Evolutionary conservation across 2,113 vertebrate genomes (phyloP).

Genomic region (Plestiodon gilberti): DNA sequence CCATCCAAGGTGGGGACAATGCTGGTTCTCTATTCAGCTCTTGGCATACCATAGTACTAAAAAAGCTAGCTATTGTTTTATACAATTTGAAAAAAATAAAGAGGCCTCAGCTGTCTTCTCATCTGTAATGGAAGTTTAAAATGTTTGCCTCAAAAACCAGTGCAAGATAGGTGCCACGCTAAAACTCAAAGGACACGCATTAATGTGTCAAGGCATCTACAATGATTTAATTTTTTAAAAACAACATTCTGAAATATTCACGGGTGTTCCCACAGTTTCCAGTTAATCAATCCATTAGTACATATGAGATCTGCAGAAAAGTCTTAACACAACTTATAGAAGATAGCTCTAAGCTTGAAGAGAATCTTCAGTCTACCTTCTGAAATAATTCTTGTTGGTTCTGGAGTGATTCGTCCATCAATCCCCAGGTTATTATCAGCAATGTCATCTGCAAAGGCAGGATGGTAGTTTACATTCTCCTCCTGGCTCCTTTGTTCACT

Average conservation of each 20-base stretch:
- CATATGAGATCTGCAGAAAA: conserved; percentile 49
- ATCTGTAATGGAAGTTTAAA: neutral
- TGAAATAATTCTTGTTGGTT: conserved; percentile 85
- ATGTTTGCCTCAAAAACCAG: neutral
- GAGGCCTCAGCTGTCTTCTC: neutral
- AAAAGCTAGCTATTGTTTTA: neutral
- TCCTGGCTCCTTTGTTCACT: conserved; percentile 65
- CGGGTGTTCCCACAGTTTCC: neutral
- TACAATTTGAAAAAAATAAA: neutral
- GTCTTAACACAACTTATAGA: conserved; percentile 22
- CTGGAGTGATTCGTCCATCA: conserved; percentile 84
- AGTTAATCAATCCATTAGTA: conserved; percentile 13
- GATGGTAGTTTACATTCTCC: conserved; percentile 73
- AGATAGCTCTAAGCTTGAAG: neutral
- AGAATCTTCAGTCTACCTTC: conserved; percentile 75
- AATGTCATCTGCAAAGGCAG: conserved; percentile 75
- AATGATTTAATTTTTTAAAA: neutral
- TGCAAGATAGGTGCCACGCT: neutral
- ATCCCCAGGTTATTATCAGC: conserved; percentile 69
- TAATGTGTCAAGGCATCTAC: neutral
- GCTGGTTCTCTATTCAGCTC: neutral
- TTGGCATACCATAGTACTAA: neutral
- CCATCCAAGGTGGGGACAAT: neutral
- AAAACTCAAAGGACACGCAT: neutral
- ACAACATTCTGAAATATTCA: neutral